phyloP scores from a whole-genome alignment of 2,113 vertebrate genomes.

The Indicator maculatus region DNA sequence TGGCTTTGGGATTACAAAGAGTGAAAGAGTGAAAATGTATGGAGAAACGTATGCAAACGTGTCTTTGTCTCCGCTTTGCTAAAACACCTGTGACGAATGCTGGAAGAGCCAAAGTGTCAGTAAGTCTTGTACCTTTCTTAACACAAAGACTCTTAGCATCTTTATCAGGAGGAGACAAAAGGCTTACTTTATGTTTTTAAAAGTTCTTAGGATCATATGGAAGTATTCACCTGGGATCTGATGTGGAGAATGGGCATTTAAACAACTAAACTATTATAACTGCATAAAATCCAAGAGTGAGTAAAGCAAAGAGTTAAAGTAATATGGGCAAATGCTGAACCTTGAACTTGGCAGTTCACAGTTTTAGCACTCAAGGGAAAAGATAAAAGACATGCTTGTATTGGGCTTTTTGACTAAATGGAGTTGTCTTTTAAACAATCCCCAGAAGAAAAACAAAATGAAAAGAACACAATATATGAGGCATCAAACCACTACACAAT shows the following conservation, averaged over 20 bases:
- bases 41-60: fast-evolving
- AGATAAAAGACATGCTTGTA: conserved; percentile 32
- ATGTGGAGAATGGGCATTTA: neutral
- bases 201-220: neutral
- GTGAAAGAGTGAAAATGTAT: neutral
- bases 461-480: neutral
- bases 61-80: neutral
- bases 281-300: neutral
- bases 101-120: neutral
- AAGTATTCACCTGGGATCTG: neutral
- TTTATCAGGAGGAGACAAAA: neutral
- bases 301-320: conserved; percentile 22
- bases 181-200: neutral
- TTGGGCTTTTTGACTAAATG: conserved; percentile 6
- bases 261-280: neutral
- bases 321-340: conserved; percentile 62
- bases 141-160: neutral
- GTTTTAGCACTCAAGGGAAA: conserved; percentile 52
- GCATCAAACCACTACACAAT: neutral
- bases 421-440: conserved; percentile 31
- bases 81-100: neutral
- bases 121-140: neutral
- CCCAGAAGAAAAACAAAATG: neutral
- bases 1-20: neutral
- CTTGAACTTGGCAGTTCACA: conserved; percentile 55